Conservation (phyloP, 2,888 invertebrate genomes). For the Synergus gifuensis region DNA sequence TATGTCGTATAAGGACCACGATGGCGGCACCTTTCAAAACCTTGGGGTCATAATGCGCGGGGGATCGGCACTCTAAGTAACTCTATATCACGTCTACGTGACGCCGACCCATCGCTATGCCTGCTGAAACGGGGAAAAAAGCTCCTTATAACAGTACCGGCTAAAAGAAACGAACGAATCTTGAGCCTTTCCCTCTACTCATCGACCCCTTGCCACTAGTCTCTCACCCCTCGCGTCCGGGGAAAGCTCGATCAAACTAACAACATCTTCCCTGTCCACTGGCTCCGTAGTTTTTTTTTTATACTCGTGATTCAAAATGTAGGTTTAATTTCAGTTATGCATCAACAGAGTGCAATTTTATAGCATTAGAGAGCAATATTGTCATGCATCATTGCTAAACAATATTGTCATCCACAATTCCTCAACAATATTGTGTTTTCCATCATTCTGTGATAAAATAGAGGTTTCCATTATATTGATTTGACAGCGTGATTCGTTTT, state of each 20-base stretch:
- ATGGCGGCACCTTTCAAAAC: conserved; percentile 72
- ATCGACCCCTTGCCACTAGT: conserved; percentile 53
- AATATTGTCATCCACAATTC: too few species aligned
- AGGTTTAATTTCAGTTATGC: too few species aligned
- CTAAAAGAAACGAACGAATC: conserved; percentile 42
- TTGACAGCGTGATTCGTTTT: too few species aligned
- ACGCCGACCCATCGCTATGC: conserved; percentile 63
- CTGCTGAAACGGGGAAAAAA: conserved; percentile 62
- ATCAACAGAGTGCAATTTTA: too few species aligned
- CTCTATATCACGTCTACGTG: conserved; percentile 77
- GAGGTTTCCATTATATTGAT: too few species aligned
- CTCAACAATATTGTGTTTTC: too few species aligned
- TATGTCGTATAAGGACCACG: conserved; percentile 74
- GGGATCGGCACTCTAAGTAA: conserved; percentile 76
- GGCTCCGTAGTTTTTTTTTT: neutral
- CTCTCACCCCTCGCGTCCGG: conserved; percentile 58
- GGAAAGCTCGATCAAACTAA: conserved; percentile 50
- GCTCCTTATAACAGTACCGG: conserved; percentile 51
- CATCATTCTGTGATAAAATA: too few species aligned
- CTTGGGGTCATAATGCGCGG: conserved; percentile 69
- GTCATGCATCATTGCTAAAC: too few species aligned
- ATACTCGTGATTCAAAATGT: neutral
- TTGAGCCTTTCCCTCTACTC: conserved; percentile 20
- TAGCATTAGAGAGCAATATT: too few species aligned
- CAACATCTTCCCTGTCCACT: conserved; percentile 45